Percentiles rank a stretch among this genome's conserved stretches.
Evolutionary conservation across 2,888 invertebrate species (phyloP).

Genomic region (Sinodicranocentrus sp.): DNA sequence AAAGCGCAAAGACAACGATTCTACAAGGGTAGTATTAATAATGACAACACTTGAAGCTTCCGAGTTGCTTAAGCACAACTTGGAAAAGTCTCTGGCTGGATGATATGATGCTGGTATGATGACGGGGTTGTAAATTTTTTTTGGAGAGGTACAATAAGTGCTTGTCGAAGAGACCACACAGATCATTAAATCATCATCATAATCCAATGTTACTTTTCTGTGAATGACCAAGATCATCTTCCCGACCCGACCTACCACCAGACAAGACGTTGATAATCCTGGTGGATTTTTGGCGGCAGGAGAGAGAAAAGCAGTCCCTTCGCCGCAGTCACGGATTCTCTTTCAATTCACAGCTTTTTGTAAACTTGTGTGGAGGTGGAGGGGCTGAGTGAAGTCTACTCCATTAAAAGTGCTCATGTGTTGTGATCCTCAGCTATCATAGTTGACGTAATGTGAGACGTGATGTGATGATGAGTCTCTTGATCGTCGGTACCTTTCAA

Average conservation of each 20-base stretch:
- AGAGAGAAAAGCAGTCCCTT: not conserved
- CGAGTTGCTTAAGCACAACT: not conserved
- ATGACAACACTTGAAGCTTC: constrained; percentile 10
- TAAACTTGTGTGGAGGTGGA: not conserved
- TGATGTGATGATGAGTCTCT: not conserved
- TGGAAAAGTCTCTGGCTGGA: not conserved
- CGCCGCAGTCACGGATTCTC: no score
- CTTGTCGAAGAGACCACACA: constrained; percentile 36
- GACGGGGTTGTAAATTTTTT: constrained; percentile 51
- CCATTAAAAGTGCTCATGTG: not conserved
- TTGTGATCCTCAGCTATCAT: not conserved
- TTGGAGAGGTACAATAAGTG: not conserved
- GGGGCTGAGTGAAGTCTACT: not conserved
- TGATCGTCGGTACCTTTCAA: constrained; percentile 43
- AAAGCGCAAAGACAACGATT: not conserved
- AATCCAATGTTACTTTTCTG: not conserved
- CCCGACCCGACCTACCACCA: constrained; percentile 10
- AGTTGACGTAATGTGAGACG: constrained; percentile 34
- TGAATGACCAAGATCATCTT: no score
- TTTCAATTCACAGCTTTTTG: no score
- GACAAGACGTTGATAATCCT: constrained; percentile 36
- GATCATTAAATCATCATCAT: not conserved
- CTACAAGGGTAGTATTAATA: not conserved
- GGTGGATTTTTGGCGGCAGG: constrained; percentile 30
- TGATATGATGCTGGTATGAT: not conserved